Conservation (phyloP, 2,888 invertebrate genomes). For the Pollenia angustigena region DNA sequence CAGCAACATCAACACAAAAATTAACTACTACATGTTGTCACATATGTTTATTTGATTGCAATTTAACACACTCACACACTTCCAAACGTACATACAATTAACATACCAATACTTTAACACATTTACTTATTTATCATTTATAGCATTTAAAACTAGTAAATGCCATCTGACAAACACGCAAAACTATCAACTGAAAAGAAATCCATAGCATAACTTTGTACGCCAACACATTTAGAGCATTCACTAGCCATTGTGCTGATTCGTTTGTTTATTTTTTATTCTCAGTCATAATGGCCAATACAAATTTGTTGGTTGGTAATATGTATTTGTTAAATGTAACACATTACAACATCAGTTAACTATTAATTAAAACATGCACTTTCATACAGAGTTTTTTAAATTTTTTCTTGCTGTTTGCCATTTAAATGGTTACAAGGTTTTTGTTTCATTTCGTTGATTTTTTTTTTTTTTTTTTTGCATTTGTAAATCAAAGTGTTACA, state of each 20-base stretch:
- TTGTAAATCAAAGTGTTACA: conserved; percentile 61
- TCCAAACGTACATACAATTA: not conserved
- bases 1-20: conserved; percentile 48
- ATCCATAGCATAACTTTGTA: conserved; percentile 45
- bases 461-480: conserved; percentile 2
- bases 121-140: conserved; percentile 51
- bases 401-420: not conserved
- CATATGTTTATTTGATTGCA: conserved; percentile 71
- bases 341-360: conserved; percentile 66
- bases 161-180: conserved; percentile 26
- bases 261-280: not conserved
- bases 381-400: not conserved
- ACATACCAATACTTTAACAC: conserved; percentile 10
- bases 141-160: conserved; percentile 24
- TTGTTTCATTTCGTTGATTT: conserved; percentile 12
- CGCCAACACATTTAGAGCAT: not conserved
- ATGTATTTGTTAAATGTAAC: conserved; percentile 54
- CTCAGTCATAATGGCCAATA: conserved; percentile 29
- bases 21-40: conserved; percentile 70
- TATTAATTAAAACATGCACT: conserved; percentile 67
- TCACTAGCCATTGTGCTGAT: not conserved
- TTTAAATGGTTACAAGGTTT: conserved; percentile 59
- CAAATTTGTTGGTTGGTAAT: conserved; percentile 39
- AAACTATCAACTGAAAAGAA: conserved; percentile 24
- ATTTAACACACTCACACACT: conserved; percentile 51